Evolutionary conservation across 2,113 vertebrate genomes (phyloP), one percentile per base, ranked within the genome.

Genomic region (Talpa occidentalis): DNA sequence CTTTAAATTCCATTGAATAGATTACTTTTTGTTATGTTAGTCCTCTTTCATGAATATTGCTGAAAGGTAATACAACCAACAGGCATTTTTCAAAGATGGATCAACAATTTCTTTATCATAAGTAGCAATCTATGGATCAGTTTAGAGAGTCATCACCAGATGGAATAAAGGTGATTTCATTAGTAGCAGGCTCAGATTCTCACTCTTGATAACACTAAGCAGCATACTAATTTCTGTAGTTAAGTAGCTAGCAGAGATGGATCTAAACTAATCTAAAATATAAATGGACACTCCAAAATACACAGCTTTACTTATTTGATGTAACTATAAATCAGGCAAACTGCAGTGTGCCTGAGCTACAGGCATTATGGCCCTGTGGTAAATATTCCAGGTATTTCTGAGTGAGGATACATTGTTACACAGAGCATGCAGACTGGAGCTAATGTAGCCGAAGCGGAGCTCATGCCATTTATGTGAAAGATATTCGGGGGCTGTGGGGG

Each of bases 391-490:
- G 88, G 42, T 72, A 52, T 82, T 93, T 69, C 60, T 60, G 40
- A 90, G 42, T 0, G 17, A 70, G 21, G 9, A 24, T 54, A 32
- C 64, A 37, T 28, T 3, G 21, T 49, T 52, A 42, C 42, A 56
- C 81, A 76, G 35, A 19, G 40, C 11, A 32, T 5, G 2, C 10
- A 7, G 28, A 54, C 6, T 5, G 16, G 54, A 66, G 44, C n/a
- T 80, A 11, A 11, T 8, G 62, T n/a, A 35, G 64, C 49, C 28
- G 0, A 10, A 10, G 35, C 37, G 37, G 49, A n/a, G 66, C 37
- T 66, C 28, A 0, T 5, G 8, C 1, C 0, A 11, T 32, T 22
- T 26, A 28, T 17, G 42, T 15, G 49, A 67, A 37, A 14, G 8
- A 47, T 69, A 42, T 10, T 70, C 40, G 52, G 59, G 28, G 59